Evolutionary conservation across 2,888 invertebrate genomes (phyloP), one percentile per base, ranked within the genome.

Genomic region (Chrysina gloriosa): DNA sequence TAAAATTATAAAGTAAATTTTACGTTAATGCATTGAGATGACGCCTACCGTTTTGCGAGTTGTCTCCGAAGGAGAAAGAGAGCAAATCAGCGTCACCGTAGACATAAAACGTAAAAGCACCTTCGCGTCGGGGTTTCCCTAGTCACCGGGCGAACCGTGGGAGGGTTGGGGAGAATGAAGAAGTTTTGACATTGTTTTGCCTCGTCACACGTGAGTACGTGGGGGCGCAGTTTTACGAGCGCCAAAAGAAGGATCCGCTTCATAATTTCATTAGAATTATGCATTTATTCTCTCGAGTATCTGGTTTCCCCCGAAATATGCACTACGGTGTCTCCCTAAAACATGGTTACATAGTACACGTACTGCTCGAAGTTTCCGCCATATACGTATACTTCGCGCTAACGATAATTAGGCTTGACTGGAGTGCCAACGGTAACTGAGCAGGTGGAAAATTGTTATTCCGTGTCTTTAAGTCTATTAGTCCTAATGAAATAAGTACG

Each of bases 391-490:
- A 39, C 58, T 58, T 25, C 25, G 27, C n/a, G n/a, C 39, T 9
- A 39, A 58, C 27, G 7, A 42, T 58, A 58, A 58, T 39, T 58
- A 14, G 3, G 11, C 21, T 9, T 21, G 16, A 14, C 39, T 39
- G 14, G 23, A 42, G 39, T 58, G 42, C 7, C 23, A 25, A 25
- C 25, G 7, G 21, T 27, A 42, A 42, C 42, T 39, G 42, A 27
- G 58, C 58, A 58, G 58, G 58, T 42, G 58, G 58, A 58, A 58
- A 58, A 58, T 58, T 58, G 39, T 39, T 58, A 58, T 58, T 23
- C 14, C 58, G 27, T 42, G 58, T 42, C 58, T 58, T 39, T 58
- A 39, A 39, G 58, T 58, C 58, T 39, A 34, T 58, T 58, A 39
- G 16, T 58, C 23, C 16, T 58, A 58, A 58, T 58, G 58, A 58